Conservation (phyloP, 2,888 invertebrate genomes). For the Siphonodentalium dalli region DNA sequence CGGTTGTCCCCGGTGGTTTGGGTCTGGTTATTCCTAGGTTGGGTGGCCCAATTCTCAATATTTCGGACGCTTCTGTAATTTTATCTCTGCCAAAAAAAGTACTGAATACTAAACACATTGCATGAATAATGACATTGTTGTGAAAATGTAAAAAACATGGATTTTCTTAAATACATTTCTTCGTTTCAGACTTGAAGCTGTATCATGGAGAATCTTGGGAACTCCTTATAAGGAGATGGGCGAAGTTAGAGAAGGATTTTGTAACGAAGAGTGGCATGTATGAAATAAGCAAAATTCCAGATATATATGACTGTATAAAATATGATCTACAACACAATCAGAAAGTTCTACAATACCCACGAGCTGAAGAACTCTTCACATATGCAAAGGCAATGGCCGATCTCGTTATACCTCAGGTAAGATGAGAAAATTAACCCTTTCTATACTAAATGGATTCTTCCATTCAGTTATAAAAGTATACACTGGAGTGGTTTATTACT, state of each 20-base stretch:
- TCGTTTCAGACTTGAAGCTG: conserved; percentile 79
- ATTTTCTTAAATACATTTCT: neutral
- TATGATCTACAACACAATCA: conserved; percentile 97
- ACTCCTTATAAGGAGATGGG: conserved; percentile 95
- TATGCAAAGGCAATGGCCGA: conserved; percentile 97
- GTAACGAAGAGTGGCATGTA: conserved; percentile 85
- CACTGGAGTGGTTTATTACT: too few relatives aligned
- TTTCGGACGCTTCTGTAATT: too few relatives aligned
- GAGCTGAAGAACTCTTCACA: conserved; percentile 73
- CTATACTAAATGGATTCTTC: too few relatives aligned
- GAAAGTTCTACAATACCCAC: conserved; percentile 81
- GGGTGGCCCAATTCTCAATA: too few relatives aligned
- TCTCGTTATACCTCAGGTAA: conserved; percentile 95
- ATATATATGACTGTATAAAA: conserved; percentile 99
- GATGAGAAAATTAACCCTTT: neutral
- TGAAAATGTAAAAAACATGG: neutral
- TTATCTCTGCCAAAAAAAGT: too few relatives aligned
- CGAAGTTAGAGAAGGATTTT: conserved; percentile 98
- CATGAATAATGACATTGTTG: too few relatives aligned
- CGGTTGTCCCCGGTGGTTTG: too few relatives aligned
- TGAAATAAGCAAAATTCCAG: conserved; percentile 98
- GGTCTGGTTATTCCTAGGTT: too few relatives aligned
- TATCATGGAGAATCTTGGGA: conserved; percentile 99
- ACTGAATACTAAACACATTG: too few relatives aligned
- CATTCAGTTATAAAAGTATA: too few relatives aligned